Conservation (phyloP, 2,888 invertebrate genomes). For the Dryococelus australis region DNA sequence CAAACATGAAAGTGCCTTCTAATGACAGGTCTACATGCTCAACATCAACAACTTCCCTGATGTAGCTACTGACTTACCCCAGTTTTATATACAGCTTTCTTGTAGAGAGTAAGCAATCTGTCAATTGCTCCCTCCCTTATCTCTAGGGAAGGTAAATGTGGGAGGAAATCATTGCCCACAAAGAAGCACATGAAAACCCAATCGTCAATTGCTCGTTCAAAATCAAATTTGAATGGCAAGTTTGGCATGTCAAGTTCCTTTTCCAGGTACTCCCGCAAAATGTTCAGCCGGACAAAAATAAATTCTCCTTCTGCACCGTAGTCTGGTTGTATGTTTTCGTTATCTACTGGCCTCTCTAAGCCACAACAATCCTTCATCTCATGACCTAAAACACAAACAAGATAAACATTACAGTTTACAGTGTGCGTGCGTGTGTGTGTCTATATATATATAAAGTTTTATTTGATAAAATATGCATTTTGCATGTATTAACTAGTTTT, state of each 20-base stretch:
- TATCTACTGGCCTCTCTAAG: slow-evolving; percentile 63
- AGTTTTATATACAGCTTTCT: slow-evolving; percentile 93
- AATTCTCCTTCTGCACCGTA: slow-evolving; percentile 82
- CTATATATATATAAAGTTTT: no score
- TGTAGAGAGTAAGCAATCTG: slow-evolving; percentile 89
- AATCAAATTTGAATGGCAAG: slow-evolving; percentile 92
- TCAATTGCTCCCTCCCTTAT: slow-evolving; percentile 98
- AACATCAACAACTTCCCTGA: no score
- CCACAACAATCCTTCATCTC: slow-evolving; percentile 95
- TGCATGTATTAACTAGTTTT: no score
- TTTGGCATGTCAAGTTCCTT: slow-evolving; percentile 89
- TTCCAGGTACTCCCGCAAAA: slow-evolving; percentile 92
- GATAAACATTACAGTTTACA: not conserved
- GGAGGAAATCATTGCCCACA: slow-evolving; percentile 98
- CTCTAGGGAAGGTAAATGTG: slow-evolving; percentile 97
- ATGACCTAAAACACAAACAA: slow-evolving; percentile 69
- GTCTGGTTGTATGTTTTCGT: slow-evolving; percentile 66
- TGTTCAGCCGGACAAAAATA: slow-evolving; percentile 92
- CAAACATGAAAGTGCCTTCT: no score
- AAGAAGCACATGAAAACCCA: slow-evolving; percentile 99
- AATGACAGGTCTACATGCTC: no score
- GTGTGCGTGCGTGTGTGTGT: no score
- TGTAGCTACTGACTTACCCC: slow-evolving; percentile 62
- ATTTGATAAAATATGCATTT: no score
- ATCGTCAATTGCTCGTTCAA: slow-evolving; percentile 95